phyloP scores from a whole-genome alignment of 2,113 vertebrate species.

The Macquaria australasica region DNA sequence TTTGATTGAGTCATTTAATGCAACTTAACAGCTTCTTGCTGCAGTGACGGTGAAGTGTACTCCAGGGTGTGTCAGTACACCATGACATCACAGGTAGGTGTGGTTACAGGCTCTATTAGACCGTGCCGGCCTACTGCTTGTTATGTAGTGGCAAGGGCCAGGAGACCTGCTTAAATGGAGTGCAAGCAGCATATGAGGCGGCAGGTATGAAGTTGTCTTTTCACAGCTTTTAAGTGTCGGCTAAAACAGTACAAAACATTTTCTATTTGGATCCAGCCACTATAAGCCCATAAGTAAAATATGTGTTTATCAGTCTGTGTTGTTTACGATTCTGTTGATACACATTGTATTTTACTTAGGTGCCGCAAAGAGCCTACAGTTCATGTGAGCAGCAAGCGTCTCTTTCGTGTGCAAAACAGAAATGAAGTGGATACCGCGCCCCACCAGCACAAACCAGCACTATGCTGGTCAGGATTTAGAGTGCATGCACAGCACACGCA shows the following conservation, averaged over 20 bases:
- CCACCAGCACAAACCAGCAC: neutral
- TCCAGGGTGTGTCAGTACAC: neutral
- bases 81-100: no score
- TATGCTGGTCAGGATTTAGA: neutral
- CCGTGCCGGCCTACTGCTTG: neutral
- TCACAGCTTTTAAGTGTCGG: neutral
- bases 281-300: neutral
- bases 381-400: neutral
- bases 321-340: neutral
- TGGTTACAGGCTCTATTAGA: neutral
- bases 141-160: no score
- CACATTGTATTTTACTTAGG: neutral
- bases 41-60: neutral
- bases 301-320: neutral
- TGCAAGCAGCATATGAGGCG: no score
- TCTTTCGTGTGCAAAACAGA: neutral
- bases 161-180: no score
- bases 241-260: neutral
- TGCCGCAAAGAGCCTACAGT: neutral
- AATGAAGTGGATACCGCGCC: neutral
- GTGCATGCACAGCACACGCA: neutral
- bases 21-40: neutral
- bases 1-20: no score
- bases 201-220: no score
- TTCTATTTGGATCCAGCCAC: neutral